Evolutionary conservation across 2,113 vertebrate species (phyloP).

Genomic region (Pituophis catenifer): DNA sequence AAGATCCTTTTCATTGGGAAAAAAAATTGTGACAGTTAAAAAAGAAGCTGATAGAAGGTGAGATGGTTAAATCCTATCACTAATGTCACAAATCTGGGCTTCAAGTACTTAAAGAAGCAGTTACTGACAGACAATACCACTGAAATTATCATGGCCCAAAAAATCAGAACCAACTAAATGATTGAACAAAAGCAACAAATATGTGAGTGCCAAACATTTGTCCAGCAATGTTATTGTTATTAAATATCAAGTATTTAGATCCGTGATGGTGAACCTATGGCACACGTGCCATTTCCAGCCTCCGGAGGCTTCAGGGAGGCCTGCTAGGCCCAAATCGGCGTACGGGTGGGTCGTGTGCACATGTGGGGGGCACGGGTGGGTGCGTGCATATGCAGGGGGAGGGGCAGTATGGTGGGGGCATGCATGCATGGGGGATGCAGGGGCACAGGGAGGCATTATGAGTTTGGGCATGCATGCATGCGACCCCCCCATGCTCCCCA

Average conservation of each 20-base stretch:
- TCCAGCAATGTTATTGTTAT: not conserved
- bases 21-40: not conserved
- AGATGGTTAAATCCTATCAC: not conserved
- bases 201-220: not conserved
- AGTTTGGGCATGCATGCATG: no score
- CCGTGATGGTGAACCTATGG: no score
- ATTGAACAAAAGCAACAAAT: not conserved
- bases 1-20: not conserved
- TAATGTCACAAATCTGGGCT: not conserved
- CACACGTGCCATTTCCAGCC: no score
- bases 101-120: not conserved
- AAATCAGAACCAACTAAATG: not conserved
- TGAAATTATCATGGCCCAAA: not conserved
- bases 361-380: no score
- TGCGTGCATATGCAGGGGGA: no score
- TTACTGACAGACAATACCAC: not conserved
- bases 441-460: no score
- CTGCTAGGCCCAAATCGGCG: no score
- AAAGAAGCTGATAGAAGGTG: not conserved
- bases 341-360: no score
- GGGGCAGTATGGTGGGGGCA: no score
- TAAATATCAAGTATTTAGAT: not conserved
- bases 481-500: no score
- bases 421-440: no score
- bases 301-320: no score